Conservation (phyloP, 2,888 invertebrate species). For the Drymonia ruficornis region DNA sequence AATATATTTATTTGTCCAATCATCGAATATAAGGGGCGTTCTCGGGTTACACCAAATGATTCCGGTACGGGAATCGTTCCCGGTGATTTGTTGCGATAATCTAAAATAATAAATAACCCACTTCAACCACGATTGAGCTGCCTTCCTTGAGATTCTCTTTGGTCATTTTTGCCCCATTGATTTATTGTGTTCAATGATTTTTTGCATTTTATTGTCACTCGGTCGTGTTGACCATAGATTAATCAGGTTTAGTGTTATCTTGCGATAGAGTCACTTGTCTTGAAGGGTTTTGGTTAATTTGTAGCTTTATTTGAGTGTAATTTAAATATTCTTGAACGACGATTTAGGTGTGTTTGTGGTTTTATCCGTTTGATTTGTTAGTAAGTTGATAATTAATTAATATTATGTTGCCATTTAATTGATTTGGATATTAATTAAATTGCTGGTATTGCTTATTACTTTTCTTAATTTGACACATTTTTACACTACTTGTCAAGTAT, state of each 20-base stretch:
- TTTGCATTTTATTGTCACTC: slow-evolving; percentile 52
- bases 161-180: slow-evolving; percentile 49
- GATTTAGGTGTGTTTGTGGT: background rate
- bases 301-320: slow-evolving; percentile 31
- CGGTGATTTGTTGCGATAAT: slow-evolving; percentile 83
- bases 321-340: background rate
- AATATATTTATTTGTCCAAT: slow-evolving; percentile 85
- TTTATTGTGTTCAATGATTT: slow-evolving; percentile 55
- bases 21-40: slow-evolving; percentile 82
- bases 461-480: too few species aligned
- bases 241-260: slow-evolving; percentile 38
- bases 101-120: slow-evolving; percentile 80
- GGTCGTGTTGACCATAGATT: slow-evolving; percentile 37
- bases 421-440: too few species aligned
- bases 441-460: too few species aligned
- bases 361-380: background rate
- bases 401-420: background rate
- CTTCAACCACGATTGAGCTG: slow-evolving; percentile 79
- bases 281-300: slow-evolving; percentile 31
- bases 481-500: too few species aligned
- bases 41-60: slow-evolving; percentile 82
- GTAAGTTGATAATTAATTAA: background rate
- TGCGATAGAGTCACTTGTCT: slow-evolving; percentile 27
- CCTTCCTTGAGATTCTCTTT: slow-evolving; percentile 64
- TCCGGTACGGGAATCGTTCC: slow-evolving; percentile 67